Evolutionary conservation across 2,113 vertebrate genomes (phyloP).

Genomic region (Gadus macrocephalus): DNA sequence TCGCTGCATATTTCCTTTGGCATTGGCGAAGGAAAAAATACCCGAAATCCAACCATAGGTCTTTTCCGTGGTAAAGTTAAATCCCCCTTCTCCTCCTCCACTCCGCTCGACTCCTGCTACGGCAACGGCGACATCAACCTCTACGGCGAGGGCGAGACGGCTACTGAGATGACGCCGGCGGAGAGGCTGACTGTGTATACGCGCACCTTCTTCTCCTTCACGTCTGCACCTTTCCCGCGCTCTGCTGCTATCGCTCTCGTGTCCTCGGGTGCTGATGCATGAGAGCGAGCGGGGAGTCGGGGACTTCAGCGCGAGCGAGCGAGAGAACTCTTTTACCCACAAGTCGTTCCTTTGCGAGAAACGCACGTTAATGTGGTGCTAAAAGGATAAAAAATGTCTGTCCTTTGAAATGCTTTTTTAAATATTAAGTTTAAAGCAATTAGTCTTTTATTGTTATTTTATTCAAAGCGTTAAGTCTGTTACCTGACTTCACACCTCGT

Average conservation of each 20-base stretch:
- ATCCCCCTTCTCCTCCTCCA: constrained; percentile 26
- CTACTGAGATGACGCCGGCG: constrained; percentile 46
- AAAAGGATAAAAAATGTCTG: too few species aligned
- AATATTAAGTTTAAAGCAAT: too few species aligned
- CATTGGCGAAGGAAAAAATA: constrained; percentile 94
- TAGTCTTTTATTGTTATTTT: too few species aligned
- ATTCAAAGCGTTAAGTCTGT: too few species aligned
- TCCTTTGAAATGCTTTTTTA: too few species aligned
- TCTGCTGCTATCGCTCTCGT: constrained; percentile 52
- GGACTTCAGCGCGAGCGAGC: constrained; percentile 46
- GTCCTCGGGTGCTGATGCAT: constrained; percentile 62
- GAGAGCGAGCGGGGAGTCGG: constrained; percentile 49
- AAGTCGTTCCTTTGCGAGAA: constrained; percentile 16
- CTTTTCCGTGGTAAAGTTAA: constrained; percentile 39
- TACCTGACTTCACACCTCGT: too few species aligned
- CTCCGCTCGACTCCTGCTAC: constrained; percentile 43
- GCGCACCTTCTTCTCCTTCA: too few species aligned
- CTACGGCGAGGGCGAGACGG: constrained; percentile 49
- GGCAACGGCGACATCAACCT: constrained; percentile 39
- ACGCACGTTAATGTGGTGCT: constrained; percentile 9
- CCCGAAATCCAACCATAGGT: constrained; percentile 87
- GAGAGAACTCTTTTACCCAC: constrained; percentile 32
- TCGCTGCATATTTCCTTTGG: constrained; percentile 99
- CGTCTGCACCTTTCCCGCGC: constrained; percentile 26
- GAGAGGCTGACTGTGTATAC: constrained; percentile 20